Evolutionary conservation across 2,888 invertebrate species (phyloP).

Genomic region (Tiliacea citrago): DNA sequence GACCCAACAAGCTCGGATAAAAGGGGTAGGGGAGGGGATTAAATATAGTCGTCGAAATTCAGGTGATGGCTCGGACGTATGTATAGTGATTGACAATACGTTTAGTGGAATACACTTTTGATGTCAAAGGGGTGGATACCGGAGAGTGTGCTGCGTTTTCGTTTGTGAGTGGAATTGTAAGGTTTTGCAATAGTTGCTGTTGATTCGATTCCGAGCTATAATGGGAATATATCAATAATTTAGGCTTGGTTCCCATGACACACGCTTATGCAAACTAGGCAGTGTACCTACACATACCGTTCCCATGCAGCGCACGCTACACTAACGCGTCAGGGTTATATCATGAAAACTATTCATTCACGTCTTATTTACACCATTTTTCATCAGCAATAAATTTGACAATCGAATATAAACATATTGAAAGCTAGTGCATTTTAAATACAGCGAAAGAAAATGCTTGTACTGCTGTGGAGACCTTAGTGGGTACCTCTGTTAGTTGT

Average conservation of each 20-base stretch:
- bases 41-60: conserved; percentile 68
- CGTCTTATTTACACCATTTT: background rate
- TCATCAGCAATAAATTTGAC: background rate
- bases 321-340: no score
- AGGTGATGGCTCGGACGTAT: conserved; percentile 67
- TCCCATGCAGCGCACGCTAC: background rate
- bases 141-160: conserved; percentile 21
- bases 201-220: no score
- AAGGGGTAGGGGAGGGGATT: conserved; percentile 63
- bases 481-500: background rate
- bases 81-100: conserved; percentile 63
- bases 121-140: conserved; percentile 38
- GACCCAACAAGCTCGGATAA: conserved; percentile 74
- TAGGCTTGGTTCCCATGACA: background rate
- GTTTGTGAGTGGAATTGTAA: conserved; percentile 4
- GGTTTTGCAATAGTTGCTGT: background rate
- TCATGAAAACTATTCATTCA: background rate
- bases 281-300: background rate
- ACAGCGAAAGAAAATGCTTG: background rate
- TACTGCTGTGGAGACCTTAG: background rate
- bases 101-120: conserved; percentile 62
- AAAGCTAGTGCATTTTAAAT: background rate
- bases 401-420: rapidly evolving
- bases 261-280: background rate
- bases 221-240: background rate